Conservation (phyloP, 2,888 invertebrate species). For the Rhagophthalmus giganteus region DNA sequence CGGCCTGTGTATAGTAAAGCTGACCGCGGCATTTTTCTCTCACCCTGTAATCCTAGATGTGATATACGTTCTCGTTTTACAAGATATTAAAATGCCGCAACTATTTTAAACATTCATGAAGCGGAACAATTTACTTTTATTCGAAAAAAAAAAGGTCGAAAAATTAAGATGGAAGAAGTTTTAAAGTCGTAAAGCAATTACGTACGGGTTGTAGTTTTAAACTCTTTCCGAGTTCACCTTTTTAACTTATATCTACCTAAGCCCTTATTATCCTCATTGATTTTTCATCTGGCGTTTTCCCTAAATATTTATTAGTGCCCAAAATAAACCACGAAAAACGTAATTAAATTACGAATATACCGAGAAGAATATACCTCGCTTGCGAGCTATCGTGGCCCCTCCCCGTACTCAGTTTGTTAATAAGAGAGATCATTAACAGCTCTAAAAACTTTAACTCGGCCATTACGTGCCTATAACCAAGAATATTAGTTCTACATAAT, state of each 20-base stretch:
- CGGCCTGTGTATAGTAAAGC: constrained; percentile 6
- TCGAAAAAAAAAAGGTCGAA: constrained; percentile 13
- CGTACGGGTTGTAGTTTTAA: constrained; percentile 30
- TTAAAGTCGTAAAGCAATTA: constrained; percentile 36
- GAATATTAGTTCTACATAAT: not conserved
- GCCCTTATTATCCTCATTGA: not conserved
- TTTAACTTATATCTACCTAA: constrained; percentile 10
- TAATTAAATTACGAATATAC: too few relatives aligned
- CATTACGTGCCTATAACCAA: not conserved
- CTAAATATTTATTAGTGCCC: too few relatives aligned
- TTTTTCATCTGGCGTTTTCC: too few relatives aligned
- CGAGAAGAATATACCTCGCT: too few relatives aligned
- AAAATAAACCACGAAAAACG: too few relatives aligned
- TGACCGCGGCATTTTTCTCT: constrained; percentile 23
- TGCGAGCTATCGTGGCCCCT: too few relatives aligned
- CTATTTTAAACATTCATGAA: constrained; percentile 29
- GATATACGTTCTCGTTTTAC: constrained; percentile 24
- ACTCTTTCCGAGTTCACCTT: constrained; percentile 6
- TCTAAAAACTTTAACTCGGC: not conserved
- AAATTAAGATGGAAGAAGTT: constrained; percentile 10
- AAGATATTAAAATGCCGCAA: constrained; percentile 23
- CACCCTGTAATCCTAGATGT: constrained; percentile 15
- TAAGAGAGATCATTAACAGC: not conserved
- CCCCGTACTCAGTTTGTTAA: not conserved
- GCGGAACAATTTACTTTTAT: constrained; percentile 29